Base-by-base conservation (phyloP, 2,888 invertebrate genomes). In the Dorcus hopei region DNA sequence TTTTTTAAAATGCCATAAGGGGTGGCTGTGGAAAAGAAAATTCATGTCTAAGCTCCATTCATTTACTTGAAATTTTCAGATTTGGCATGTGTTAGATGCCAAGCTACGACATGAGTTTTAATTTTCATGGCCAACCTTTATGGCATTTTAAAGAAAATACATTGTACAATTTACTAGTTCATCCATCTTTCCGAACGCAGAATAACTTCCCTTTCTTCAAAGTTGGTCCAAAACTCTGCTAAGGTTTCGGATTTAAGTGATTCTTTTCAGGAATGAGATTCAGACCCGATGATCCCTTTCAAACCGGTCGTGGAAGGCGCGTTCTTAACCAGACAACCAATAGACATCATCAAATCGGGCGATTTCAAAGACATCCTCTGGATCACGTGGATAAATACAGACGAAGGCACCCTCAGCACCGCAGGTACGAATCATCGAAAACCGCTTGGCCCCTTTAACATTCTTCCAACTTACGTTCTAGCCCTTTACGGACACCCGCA, bases 211-310 rank as follows among this genome's bases (percentile, higher is more conserved):
- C 11, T 41, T n/a, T 41, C 11, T 41, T 41, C n/a, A 2, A 41
- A 41, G 4, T 41, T 11, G 41, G 2, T 4, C 41, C 14, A 6
- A 14, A 14, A 42, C 16, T 16, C 11, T n/a, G n/a, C 2, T 14
- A 14, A 14, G 14, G 14, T 1, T 33, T 33, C 7, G 26, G 3
- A 33, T 6, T 7, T 3, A 33, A 33, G 7, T 33, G 6, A 6
- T 3, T 14, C 5, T 49, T 72, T 70, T 26, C 62, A 90, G 89
- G 80, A 82, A 56, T 91, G 89, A 87, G 89, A 89, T 70, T 86
- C 85, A 64, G 89, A 91, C 75, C 89, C 91, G 0, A 88, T 90
- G 87, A 88, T 91, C 61, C 87, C 90, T 0, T 91, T 91, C 72
- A 88, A 87, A 68, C 91, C 92, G 0, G 88, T 89, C 0, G 19